Evolutionary conservation across 2,888 invertebrate genomes (phyloP).

Genomic region (Chymomyza caudatula): DNA sequence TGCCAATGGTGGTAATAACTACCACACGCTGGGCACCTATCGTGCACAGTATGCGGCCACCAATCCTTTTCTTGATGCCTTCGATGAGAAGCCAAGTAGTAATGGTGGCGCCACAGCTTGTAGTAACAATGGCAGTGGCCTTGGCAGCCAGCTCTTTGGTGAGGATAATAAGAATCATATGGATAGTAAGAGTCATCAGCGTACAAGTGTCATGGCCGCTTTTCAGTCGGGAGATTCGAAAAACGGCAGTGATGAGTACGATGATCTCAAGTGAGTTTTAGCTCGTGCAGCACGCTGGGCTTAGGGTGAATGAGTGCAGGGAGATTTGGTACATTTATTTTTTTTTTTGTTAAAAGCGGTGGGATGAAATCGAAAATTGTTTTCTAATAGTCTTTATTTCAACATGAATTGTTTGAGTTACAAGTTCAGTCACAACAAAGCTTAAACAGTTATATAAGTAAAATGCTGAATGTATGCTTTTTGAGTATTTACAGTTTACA

Average conservation of each 20-base stretch:
- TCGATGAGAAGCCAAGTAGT: constrained; percentile 69
- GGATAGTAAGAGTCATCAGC: constrained; percentile 56
- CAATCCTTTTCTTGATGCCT: constrained; percentile 78
- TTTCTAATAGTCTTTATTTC: no score
- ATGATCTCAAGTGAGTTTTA: constrained; percentile 74
- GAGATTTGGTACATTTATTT: not conserved
- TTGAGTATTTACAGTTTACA: constrained; percentile 74
- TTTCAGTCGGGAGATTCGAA: constrained; percentile 76
- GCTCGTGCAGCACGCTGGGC: not conserved
- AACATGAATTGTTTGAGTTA: no score
- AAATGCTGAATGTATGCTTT: constrained; percentile 57
- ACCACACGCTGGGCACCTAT: constrained; percentile 78
- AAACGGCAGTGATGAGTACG: constrained; percentile 77
- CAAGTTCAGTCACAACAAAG: no score
- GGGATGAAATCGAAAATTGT: no score
- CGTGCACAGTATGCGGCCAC: constrained; percentile 78
- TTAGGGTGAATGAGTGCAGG: not conserved
- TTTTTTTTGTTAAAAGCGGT: not conserved
- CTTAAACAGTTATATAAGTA: constrained; percentile 1
- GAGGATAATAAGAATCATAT: constrained; percentile 35
- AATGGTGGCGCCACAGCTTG: constrained; percentile 24
- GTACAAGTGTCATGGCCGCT: constrained; percentile 71
- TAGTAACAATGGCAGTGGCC: constrained; percentile 29
- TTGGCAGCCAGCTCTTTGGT: constrained; percentile 23
- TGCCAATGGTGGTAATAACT: constrained; percentile 73